Base-by-base conservation (phyloP, 2,113 vertebrate species). In the Toxotes chatareus region DNA sequence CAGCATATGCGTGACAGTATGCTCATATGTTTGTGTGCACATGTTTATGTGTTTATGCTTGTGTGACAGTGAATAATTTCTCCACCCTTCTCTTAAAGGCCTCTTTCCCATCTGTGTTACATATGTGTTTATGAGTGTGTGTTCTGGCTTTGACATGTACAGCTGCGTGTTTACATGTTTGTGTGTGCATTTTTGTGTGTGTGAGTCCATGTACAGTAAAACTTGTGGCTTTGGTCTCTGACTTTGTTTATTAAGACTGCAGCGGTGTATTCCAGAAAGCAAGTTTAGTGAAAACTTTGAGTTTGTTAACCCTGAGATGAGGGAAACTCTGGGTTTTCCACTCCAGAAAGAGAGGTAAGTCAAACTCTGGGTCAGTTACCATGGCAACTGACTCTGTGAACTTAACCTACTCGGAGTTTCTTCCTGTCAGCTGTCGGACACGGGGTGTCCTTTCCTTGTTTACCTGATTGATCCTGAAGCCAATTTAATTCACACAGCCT, bases 61-160 rank as follows among this genome's bases (percentile, higher is more conserved):
- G 38, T 80, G 69, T 73, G 73, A 73, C 76, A 65, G 60, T 47
- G 46, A 76, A 38, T 65, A 2, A 64, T 82, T 74, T 16, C 49
- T 27, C 62, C 42, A n/a, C 4, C 53, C 59, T 31, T 21, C 23
- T 73, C 44, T 76, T 55, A 36, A 44, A 80, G 55, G 62, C 74
- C 71, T 73, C 57, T 34, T 16, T 66, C 53, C 74, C 89, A 88
- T 88, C 86, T 91, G 90, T 63, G 66, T 57, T 69, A 68, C 90
- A 87, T 80, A 47, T 92, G 90, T 87, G 85, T 90, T 89, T 89
- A 81, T 60, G 77, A 65, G 44, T 66, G 23, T 64, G 31, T 69
- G 57, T 32, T 40, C 68, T 74, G 66, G 21, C 73, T 73, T 27
- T 67, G 61, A 63, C 31, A 2, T 57, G 77, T 72, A 49, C 73